phyloP scores from a whole-genome alignment of 2,888 invertebrate species.

The Polydesmus complanatus region DNA sequence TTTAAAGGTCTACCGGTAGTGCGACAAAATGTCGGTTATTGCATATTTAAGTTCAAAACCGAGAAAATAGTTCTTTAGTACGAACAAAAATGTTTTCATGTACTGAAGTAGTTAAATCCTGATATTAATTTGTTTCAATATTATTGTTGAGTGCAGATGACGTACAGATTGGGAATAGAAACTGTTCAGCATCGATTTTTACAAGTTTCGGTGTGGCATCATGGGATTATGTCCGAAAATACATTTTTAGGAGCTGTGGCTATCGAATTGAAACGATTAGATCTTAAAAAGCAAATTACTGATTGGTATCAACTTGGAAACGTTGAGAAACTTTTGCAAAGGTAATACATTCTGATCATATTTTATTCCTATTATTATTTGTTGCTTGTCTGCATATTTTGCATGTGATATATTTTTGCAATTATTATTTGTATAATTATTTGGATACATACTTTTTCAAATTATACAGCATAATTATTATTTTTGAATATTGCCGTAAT shows the following conservation, averaged over 20 bases:
- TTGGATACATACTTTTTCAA: too few relatives aligned
- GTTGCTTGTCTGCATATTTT: not conserved
- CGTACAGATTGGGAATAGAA: constrained; percentile 71
- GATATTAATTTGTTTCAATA: not conserved
- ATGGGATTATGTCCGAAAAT: constrained; percentile 85
- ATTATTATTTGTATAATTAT: too few relatives aligned
- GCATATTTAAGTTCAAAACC: too few relatives aligned
- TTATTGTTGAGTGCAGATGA: too few relatives aligned
- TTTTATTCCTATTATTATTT: not conserved
- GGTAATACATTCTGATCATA: not conserved
- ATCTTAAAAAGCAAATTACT: constrained; percentile 60
- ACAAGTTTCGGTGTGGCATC: constrained; percentile 91
- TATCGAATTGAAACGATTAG: constrained; percentile 55
- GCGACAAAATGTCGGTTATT: too few relatives aligned
- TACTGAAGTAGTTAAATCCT: not conserved
- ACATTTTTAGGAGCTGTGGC: constrained; percentile 86
- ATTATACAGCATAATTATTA: too few relatives aligned
- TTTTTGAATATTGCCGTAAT: too few relatives aligned
- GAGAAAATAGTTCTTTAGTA: too few relatives aligned
- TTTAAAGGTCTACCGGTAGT: too few relatives aligned
- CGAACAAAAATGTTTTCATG: too few relatives aligned
- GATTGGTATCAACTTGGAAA: constrained; percentile 70
- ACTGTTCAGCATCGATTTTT: constrained; percentile 57
- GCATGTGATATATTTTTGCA: not conserved
- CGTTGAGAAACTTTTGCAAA: constrained; percentile 21